These are phyloP conservation scores for Conus canariensis DNA, from an alignment of 2,888 invertebrate genomes.

Conservation along the genomic window DNA sequence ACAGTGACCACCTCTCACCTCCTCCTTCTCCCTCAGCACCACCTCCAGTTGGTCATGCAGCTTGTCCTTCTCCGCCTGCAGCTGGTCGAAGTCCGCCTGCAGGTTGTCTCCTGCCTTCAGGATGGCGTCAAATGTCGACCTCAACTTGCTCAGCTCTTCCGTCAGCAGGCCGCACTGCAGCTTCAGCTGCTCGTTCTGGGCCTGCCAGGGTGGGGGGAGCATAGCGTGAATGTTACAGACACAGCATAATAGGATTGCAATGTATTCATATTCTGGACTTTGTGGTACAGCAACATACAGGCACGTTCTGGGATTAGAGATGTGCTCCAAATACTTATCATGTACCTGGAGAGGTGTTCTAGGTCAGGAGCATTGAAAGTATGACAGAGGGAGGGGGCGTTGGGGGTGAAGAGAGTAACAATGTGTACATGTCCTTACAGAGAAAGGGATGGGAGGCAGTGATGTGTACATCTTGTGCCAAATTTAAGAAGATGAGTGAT, in stretches of 20 bases:
- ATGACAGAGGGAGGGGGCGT: too few species aligned
- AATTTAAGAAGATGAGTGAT: too few species aligned
- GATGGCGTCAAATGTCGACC: slow-evolving; percentile 61
- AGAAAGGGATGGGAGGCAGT: too few species aligned
- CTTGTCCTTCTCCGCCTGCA: slow-evolving; percentile 51
- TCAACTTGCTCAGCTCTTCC: slow-evolving; percentile 64
- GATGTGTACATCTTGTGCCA: too few species aligned
- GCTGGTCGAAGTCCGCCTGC: slow-evolving; percentile 60
- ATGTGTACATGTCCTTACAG: too few species aligned
- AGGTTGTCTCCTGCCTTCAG: slow-evolving; percentile 70
- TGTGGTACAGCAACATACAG: too few species aligned
- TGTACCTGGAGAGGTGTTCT: too few species aligned
- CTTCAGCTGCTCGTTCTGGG: slow-evolving; percentile 54
- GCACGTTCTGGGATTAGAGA: too few species aligned
- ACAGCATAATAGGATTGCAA: neutral
- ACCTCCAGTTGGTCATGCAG: slow-evolving; percentile 46
- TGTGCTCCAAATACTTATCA: too few species aligned
- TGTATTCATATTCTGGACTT: neutral
- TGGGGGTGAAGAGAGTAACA: too few species aligned
- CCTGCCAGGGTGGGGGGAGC: slow-evolving; percentile 22
- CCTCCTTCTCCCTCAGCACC: slow-evolving; percentile 60
- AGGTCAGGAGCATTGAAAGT: too few species aligned
- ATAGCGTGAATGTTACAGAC: neutral
- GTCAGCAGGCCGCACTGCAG: slow-evolving; percentile 54
- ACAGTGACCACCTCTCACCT: too few species aligned